A percentile compares a stretch with the other conserved stretches of the same genome.
Conservation (phyloP, 2,888 invertebrate genomes). For the Ametastegia equiseti region DNA sequence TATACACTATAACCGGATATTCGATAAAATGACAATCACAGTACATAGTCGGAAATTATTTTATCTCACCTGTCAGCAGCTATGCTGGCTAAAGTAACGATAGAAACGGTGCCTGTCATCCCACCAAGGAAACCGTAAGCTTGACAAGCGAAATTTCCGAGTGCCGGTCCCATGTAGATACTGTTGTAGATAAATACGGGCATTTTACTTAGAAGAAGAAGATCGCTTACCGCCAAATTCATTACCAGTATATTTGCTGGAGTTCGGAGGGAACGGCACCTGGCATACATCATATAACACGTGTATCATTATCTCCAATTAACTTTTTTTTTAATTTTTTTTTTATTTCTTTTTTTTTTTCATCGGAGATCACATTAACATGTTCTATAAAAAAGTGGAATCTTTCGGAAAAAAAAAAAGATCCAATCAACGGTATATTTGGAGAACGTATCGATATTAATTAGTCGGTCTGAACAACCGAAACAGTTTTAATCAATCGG, state of each 20-base stretch:
- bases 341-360: too few species aligned
- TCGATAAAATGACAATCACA: neutral
- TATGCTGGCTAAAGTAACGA: constrained; percentile 88
- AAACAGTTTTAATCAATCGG: too few species aligned
- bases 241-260: constrained; percentile 86
- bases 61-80: constrained; percentile 80
- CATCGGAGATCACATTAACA: neutral
- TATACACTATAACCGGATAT: neutral
- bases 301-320: neutral
- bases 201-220: constrained; percentile 84
- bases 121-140: constrained; percentile 90
- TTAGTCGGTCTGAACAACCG: too few species aligned
- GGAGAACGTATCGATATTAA: too few species aligned
- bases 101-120: constrained; percentile 88
- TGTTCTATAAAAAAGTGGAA: neutral
- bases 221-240: constrained; percentile 87
- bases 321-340: neutral
- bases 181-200: constrained; percentile 88
- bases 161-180: constrained; percentile 83
- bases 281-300: constrained; percentile 68
- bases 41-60: constrained; percentile 24
- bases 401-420: too few species aligned
- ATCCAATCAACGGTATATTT: too few species aligned
- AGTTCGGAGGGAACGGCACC: constrained; percentile 84
- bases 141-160: constrained; percentile 86